Conservation (phyloP, 2,113 vertebrate genomes). For the Bubo blakistoni region DNA sequence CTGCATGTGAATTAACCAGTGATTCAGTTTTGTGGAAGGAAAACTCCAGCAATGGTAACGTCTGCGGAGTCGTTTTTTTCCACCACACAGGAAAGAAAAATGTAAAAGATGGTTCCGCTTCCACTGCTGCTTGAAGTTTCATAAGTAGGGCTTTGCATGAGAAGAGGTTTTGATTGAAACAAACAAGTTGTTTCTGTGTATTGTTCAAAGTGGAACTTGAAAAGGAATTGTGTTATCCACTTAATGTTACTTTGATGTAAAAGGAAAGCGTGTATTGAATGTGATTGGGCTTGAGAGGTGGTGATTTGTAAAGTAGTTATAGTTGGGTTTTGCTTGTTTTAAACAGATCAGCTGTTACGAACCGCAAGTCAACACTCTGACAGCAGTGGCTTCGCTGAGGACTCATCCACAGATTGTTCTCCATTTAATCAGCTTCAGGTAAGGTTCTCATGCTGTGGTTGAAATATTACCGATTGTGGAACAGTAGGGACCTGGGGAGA, state of each 20-base stretch:
- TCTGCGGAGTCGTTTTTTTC: not conserved
- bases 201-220: not conserved
- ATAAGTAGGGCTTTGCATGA: not conserved
- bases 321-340: not conserved
- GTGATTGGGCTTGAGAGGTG: not conserved
- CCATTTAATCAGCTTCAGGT: slow-evolving; percentile 85
- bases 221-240: not conserved
- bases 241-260: not conserved
- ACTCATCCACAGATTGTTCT: slow-evolving; percentile 80
- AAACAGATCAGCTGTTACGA: slow-evolving; percentile 80
- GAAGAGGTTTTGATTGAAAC: not conserved
- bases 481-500: not conserved
- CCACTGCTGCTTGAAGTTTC: not conserved
- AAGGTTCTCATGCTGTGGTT: not conserved
- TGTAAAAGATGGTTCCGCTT: not conserved
- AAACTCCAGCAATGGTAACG: not conserved
- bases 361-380: slow-evolving; percentile 93
- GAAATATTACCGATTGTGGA: not conserved
- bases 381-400: slow-evolving; percentile 97
- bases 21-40: not conserved
- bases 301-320: not conserved
- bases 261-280: not conserved
- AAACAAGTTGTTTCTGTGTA: not conserved
- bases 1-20: not conserved
- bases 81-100: not conserved